phyloP scores from a whole-genome alignment of 2,888 invertebrate genomes.

The Phalera bucephala region DNA sequence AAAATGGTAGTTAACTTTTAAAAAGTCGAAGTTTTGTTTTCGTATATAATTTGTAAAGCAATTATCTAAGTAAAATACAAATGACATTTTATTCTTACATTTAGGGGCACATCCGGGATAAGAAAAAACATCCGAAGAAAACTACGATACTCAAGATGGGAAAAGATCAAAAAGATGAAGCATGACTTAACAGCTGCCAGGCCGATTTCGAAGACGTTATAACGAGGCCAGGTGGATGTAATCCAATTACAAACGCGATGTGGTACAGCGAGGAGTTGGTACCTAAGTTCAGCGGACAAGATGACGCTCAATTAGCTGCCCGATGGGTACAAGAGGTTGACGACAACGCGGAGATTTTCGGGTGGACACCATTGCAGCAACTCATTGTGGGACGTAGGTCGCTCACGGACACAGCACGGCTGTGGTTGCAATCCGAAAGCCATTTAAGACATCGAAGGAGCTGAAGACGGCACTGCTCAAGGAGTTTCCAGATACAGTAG shows the following conservation, averaged over 20 bases:
- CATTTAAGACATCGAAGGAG: constrained; percentile 4
- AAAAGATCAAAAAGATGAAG: neutral
- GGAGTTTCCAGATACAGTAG: constrained; percentile 6
- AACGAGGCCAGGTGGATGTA: neutral
- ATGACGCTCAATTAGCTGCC: constrained; percentile 2
- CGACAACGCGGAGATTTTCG: constrained; percentile 10
- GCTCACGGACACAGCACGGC: constrained; percentile 6
- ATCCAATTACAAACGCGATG: neutral
- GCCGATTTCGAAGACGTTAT: neutral
- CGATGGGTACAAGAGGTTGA: constrained; percentile 5
- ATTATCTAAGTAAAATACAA: no score
- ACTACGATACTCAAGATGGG: no score
- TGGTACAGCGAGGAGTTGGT: neutral
- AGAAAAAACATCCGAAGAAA: no score
- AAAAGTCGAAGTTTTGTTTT: no score
- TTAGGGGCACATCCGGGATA: no score
- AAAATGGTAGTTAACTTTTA: no score
- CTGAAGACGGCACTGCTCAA: constrained; percentile 2
- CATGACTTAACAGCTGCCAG: no score
- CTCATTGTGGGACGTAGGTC: constrained; percentile 9
- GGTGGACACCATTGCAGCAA: constrained; percentile 11
- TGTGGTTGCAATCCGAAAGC: constrained; percentile 7
- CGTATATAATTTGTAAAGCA: no score
- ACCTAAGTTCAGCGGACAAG: constrained; percentile 2
- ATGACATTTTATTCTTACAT: no score